phyloP scores from a whole-genome alignment of 2,113 vertebrate species.

The Suncus etruscus region DNA sequence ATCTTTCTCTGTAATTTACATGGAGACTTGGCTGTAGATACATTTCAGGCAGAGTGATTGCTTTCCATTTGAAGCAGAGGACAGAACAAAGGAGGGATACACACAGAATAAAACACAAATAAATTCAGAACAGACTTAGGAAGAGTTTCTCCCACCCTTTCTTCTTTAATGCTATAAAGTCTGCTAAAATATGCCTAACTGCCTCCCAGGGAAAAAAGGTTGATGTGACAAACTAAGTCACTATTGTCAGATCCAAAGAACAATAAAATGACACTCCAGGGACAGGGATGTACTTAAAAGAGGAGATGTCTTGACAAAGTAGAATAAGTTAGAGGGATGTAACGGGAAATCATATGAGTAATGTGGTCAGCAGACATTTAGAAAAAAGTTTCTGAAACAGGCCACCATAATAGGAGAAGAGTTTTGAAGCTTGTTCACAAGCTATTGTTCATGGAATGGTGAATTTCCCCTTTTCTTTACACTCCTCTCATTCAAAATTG shows the following conservation, averaged over 20 bases:
- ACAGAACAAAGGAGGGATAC: conserved; percentile 69
- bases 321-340: conserved; percentile 56
- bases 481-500: not conserved
- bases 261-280: conserved; percentile 21
- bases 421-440: conserved; percentile 71
- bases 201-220: conserved; percentile 29
- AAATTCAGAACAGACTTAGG: conserved; percentile 42
- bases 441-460: conserved; percentile 47
- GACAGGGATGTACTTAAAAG: conserved; percentile 44
- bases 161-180: conserved; percentile 28
- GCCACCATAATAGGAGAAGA: conserved; percentile 33
- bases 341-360: conserved; percentile 29
- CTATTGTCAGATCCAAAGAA: conserved; percentile 60
- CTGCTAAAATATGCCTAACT: not conserved
- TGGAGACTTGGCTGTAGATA: conserved; percentile 78
- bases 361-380: conserved; percentile 61
- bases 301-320: conserved; percentile 31
- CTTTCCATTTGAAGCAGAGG: conserved; percentile 71
- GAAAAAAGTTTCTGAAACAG: conserved; percentile 66
- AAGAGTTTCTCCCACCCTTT: not conserved
- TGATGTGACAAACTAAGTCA: conserved; percentile 47
- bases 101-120: conserved; percentile 45
- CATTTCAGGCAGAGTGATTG: conserved; percentile 49
- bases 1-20: conserved; percentile 78
- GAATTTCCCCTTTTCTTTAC: conserved; percentile 33